A percentile compares a stretch with the other conserved stretches of the same genome.
phyloP scores from a whole-genome alignment of 2,797 vertebrate species.

The Caiman crocodilus region DNA sequence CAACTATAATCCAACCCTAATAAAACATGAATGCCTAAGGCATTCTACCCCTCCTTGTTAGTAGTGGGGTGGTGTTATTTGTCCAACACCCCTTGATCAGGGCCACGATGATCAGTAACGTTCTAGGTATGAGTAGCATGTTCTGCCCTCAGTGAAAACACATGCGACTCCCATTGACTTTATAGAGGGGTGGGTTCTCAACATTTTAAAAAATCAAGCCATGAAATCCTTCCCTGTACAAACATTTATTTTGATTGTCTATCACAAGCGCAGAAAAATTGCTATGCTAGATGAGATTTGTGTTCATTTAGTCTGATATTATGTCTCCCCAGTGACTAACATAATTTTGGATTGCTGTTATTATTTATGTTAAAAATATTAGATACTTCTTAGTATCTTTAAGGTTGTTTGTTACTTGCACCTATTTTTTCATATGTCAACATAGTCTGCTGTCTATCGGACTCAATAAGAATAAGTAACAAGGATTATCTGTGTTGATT shows the following conservation, averaged over 20 bases:
- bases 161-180: not conserved
- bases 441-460: not conserved
- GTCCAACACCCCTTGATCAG: not conserved
- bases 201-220: not conserved
- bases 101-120: too few species aligned
- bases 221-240: not conserved
- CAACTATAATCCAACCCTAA: too few species aligned
- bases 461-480: not conserved
- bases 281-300: not conserved
- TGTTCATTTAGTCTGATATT: not conserved
- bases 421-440: not conserved
- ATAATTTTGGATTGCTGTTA: not conserved
- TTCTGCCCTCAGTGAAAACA: not conserved
- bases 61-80: not conserved
- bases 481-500: not conserved
- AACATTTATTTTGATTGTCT: not conserved
- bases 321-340: not conserved
- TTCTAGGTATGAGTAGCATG: not conserved
- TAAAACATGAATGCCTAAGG: not conserved
- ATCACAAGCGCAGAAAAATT: not conserved
- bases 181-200: fast-evolving
- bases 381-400: not conserved
- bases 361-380: not conserved
- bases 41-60: not conserved
- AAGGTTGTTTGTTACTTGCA: not conserved